Percentiles rank a stretch among this genome's conserved stretches.
Conservation (phyloP, 2,888 invertebrate species). For the Cosmorhoe ocellata region DNA sequence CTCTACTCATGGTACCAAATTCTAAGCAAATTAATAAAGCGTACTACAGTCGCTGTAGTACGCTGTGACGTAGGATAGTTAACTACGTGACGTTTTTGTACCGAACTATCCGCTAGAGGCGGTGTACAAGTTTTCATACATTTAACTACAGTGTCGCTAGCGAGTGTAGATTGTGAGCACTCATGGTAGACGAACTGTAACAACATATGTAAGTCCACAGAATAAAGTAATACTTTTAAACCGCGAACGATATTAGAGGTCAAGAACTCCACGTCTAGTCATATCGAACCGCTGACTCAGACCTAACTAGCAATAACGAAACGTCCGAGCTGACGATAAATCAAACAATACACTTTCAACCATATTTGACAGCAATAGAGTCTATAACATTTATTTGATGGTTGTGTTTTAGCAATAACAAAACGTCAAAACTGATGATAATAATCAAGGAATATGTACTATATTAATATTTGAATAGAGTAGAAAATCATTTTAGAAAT, state of each 20-base stretch:
- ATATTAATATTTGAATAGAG: slow-evolving; percentile 22
- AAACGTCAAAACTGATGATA: slow-evolving; percentile 33
- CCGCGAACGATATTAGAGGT: slow-evolving; percentile 54
- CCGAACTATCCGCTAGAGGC: too few species aligned
- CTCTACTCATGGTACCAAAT: too few species aligned
- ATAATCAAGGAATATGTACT: slow-evolving; percentile 12
- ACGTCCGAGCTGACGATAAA: not conserved
- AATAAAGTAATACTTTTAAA: slow-evolving; percentile 28
- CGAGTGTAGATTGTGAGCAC: too few species aligned
- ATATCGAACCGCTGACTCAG: slow-evolving; percentile 66
- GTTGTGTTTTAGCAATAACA: slow-evolving; percentile 6
- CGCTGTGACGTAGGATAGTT: too few species aligned
- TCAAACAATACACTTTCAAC: not conserved
- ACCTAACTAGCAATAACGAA: slow-evolving; percentile 27
- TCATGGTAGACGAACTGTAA: too few species aligned
- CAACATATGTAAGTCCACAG: slow-evolving; percentile 35
- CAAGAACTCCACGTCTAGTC: slow-evolving; percentile 69
- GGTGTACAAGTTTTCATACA: too few species aligned
- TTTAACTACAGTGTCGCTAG: too few species aligned
- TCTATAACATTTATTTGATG: not conserved
- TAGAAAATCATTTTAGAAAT: slow-evolving; percentile 16
- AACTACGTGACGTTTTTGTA: too few species aligned
- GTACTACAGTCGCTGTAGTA: too few species aligned
- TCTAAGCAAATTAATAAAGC: too few species aligned
- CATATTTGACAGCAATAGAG: slow-evolving; percentile 4